phyloP scores from a whole-genome alignment of 2,888 invertebrate genomes.

The Mimachlamys varia region DNA sequence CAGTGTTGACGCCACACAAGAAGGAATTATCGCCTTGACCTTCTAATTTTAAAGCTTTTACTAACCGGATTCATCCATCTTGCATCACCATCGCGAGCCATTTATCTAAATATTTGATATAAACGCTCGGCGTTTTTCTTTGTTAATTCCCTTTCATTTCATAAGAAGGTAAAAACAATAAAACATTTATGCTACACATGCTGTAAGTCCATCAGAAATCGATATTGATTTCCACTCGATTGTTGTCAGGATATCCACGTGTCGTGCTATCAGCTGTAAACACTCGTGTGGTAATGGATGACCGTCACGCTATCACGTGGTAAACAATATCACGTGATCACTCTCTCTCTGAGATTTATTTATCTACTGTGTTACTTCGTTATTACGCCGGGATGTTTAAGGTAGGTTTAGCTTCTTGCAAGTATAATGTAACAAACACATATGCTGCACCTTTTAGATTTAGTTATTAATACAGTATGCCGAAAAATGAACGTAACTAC shows the following conservation, averaged over 20 bases:
- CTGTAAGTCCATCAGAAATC: conserved; percentile 1
- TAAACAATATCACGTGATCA: not conserved
- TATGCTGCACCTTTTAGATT: too few species aligned
- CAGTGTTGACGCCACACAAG: too few species aligned
- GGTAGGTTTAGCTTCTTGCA: too few species aligned
- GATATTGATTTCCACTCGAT: not conserved
- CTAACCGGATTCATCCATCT: not conserved
- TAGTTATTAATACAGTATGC: too few species aligned
- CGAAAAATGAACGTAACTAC: too few species aligned
- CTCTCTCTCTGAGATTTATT: too few species aligned
- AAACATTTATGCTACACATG: conserved; percentile 9
- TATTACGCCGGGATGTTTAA: too few species aligned
- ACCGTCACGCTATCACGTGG: not conserved
- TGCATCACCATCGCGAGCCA: not conserved
- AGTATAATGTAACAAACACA: too few species aligned
- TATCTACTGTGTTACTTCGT: too few species aligned
- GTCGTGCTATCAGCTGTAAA: not conserved
- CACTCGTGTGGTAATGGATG: not conserved
- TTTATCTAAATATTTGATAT: not conserved
- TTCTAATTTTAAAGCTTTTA: too few species aligned
- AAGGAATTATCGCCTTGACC: too few species aligned
- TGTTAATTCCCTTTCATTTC: not conserved
- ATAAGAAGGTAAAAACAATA: not conserved
- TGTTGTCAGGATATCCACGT: not conserved
- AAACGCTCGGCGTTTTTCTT: not conserved